Base-by-base conservation (phyloP, 2,888 invertebrate species). In the Stenodema calcarata region DNA sequence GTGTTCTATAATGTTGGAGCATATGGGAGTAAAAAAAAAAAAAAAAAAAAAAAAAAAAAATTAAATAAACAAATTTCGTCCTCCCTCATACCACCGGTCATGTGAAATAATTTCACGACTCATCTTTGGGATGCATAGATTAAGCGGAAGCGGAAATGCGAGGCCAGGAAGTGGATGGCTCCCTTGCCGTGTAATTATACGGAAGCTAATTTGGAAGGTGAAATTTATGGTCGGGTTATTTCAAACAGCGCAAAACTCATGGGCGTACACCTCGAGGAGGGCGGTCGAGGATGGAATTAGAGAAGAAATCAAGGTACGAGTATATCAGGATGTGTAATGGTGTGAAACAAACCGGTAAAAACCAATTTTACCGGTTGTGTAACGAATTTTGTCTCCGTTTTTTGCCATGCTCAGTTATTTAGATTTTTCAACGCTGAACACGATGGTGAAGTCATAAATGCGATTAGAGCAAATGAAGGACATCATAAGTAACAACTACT, bases 131-230 rank as follows among this genome's bases (percentile, higher is more conserved):
- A 62, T 62, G 62, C 27, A 23, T 23, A 62, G 62, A 62, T 62
- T 62, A 62, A 62, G 62, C 62, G 62, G 62, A 73, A 73, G 41
- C 73, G 35, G 73, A 73, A 73, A 30, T 41, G 41, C n/a, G 73
- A 73, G 41, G 73, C n/a, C 41, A 11, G 73, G 35, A 73, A 73
- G 73, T 41, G 73, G 73, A 35, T n/a, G 73, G 35, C 73, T 73
- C 73, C 73, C 73, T 73, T 41, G 41, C 73, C 73, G 41, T 73
- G 73, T 73, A 73, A 73, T 73, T 73, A 73, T 73, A 73, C 73
- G 73, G 73, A 73, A 73, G 73, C 73, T 73, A 73, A 73, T 73
- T 73, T 73, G 73, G 73, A 41, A 73, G 73, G 41, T 16, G 41
- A 73, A 73, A 73, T 73, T 73, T 73, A 73, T 73, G 18, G 73